Percentiles rank a stretch among this genome's conserved stretches.
Evolutionary conservation across 2,113 vertebrate genomes (phyloP).

Genomic region (Macquaria australasica): DNA sequence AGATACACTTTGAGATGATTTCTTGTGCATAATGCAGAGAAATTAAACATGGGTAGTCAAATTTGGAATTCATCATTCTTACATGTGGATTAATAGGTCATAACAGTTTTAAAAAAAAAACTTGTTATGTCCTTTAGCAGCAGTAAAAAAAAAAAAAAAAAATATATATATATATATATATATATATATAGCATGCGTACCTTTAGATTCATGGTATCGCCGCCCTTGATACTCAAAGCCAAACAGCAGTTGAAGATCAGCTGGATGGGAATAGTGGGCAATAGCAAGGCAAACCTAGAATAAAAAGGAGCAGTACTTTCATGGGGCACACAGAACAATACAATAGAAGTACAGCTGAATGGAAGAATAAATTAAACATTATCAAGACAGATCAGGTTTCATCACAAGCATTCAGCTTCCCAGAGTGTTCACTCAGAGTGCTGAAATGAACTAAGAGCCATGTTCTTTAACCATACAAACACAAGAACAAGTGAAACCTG

Average conservation of each 20-base stretch:
- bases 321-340: not conserved
- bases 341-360: slow-evolving; percentile 2
- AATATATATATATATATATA: no score
- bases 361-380: not conserved
- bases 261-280: slow-evolving; percentile 97
- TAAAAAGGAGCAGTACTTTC: not conserved
- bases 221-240: slow-evolving; percentile 96
- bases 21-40: not conserved
- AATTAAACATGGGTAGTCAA: not conserved
- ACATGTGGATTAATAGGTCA: not conserved
- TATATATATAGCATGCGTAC: slow-evolving; percentile 78
- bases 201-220: slow-evolving; percentile 90
- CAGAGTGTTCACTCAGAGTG: not conserved
- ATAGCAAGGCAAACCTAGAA: slow-evolving; percentile 97
- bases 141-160: not conserved
- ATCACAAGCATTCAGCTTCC: not conserved
- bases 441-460: slow-evolving; percentile 23
- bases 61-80: not conserved
- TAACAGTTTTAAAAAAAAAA: not conserved
- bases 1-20: not conserved
- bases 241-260: slow-evolving; percentile 97
- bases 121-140: not conserved
- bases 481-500: slow-evolving; percentile 51
- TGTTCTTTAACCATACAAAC: slow-evolving; percentile 19
- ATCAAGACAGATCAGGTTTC: slow-evolving; percentile 5